phyloP scores from a whole-genome alignment of 2,888 invertebrate genomes.

The Nebria brevicollis region DNA sequence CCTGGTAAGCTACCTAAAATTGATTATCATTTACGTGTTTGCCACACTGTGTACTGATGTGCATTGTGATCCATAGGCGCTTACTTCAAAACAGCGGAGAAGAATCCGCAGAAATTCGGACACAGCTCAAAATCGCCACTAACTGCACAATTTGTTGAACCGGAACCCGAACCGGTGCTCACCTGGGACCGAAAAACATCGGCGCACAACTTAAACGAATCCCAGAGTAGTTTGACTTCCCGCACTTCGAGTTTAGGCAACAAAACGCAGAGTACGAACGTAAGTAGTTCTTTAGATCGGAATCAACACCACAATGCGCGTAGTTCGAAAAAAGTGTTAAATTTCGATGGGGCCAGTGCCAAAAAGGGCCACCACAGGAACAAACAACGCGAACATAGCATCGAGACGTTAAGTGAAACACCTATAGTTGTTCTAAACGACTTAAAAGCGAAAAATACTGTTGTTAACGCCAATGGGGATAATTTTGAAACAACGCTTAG shows the following conservation, averaged over 20 bases:
- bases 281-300: slow-evolving; percentile 57
- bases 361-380: slow-evolving; percentile 29
- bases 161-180: slow-evolving; percentile 52
- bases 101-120: slow-evolving; percentile 52
- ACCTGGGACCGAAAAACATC: slow-evolving; percentile 56
- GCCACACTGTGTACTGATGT: slow-evolving; percentile 24
- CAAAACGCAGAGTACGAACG: slow-evolving; percentile 62
- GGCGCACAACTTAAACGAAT: slow-evolving; percentile 58
- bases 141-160: slow-evolving; percentile 55
- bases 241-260: slow-evolving; percentile 59
- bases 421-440: background rate
- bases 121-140: slow-evolving; percentile 58
- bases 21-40: slow-evolving; percentile 3
- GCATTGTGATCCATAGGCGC: slow-evolving; percentile 52
- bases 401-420: slow-evolving; percentile 28
- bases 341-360: slow-evolving; percentile 15
- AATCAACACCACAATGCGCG: slow-evolving; percentile 45
- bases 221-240: slow-evolving; percentile 61
- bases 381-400: slow-evolving; percentile 29
- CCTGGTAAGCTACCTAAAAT: too few relatives aligned
- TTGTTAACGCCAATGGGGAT: slow-evolving; percentile 58
- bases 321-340: slow-evolving; percentile 51
- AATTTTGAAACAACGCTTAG: slow-evolving; percentile 58
- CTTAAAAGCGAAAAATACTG: slow-evolving; percentile 55
- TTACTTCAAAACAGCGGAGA: slow-evolving; percentile 57